Evolutionary conservation across 2,888 invertebrate species (phyloP).

Genomic region (Brachyptera risi): DNA sequence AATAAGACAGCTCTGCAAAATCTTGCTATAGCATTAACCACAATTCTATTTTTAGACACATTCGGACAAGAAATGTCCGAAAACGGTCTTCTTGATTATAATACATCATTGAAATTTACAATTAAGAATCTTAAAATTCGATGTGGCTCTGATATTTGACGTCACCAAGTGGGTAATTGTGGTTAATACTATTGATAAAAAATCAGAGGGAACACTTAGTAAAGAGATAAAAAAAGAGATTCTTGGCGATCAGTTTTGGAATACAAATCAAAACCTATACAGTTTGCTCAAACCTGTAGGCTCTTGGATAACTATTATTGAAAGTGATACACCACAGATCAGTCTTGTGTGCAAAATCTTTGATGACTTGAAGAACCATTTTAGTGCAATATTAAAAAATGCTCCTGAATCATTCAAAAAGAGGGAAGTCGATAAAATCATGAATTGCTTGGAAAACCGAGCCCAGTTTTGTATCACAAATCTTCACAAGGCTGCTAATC

Average conservation of each 20-base stretch:
- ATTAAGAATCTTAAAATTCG: too few relatives aligned
- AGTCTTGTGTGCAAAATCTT: constrained; percentile 34
- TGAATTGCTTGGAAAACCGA: constrained; percentile 31
- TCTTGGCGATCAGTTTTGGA: constrained; percentile 34
- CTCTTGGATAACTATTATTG: constrained; percentile 33
- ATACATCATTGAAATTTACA: too few relatives aligned
- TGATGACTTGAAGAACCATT: constrained; percentile 34
- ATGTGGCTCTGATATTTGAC: too few relatives aligned
- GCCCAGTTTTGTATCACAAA: constrained; percentile 31
- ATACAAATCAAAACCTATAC: constrained; percentile 27
- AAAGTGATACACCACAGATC: constrained; percentile 35
- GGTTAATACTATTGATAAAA: too few relatives aligned
- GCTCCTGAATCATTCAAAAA: too few relatives aligned
- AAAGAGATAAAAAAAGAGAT: constrained; percentile 6
- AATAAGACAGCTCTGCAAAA: constrained; percentile 35
- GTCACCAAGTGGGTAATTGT: too few relatives aligned
- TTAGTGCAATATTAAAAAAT: constrained; percentile 33
- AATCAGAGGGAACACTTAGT: constrained; percentile 14
- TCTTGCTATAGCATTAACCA: too few relatives aligned
- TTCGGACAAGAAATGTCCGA: too few relatives aligned
- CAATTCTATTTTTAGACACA: too few relatives aligned
- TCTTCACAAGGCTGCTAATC: constrained; percentile 37
- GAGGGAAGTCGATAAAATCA: not conserved
- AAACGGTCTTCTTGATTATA: too few relatives aligned
- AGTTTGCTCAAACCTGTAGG: constrained; percentile 33